Evolutionary conservation across 2,888 invertebrate species (phyloP).

Genomic region (Pristionchus japonicus): DNA sequence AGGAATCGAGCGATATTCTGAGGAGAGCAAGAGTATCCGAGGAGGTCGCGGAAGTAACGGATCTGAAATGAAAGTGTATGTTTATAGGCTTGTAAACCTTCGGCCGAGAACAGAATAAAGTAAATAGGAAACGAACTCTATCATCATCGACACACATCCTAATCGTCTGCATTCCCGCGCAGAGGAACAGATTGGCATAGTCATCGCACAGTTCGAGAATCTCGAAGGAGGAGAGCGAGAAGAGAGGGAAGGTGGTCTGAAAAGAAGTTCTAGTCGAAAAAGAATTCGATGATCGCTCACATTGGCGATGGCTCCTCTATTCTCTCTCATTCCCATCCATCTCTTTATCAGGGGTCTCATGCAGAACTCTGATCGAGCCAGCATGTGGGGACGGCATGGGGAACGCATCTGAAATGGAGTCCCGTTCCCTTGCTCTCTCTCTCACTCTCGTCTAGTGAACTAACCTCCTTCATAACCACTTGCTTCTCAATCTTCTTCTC

Average conservation of each 20-base stretch:
- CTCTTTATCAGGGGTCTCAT: conserved; percentile 25
- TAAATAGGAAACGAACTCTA: neutral
- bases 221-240: conserved; percentile 21
- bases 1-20: conserved; percentile 45
- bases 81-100: too few species aligned
- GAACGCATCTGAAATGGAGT: neutral
- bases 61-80: conserved; percentile 37
- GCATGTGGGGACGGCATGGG: neutral
- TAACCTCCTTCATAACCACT: neutral
- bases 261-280: neutral
- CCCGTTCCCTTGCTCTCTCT: too few species aligned
- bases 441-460: too few species aligned
- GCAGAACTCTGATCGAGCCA: neutral
- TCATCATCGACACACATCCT: conserved; percentile 6
- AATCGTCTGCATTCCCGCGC: conserved; percentile 34
- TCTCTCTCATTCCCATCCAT: conserved; percentile 40
- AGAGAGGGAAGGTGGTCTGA: conserved; percentile 38
- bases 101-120: too few species aligned
- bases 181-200: conserved; percentile 44
- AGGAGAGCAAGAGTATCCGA: conserved; percentile 45
- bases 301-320: neutral
- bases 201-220: conserved; percentile 46
- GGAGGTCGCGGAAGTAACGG: conserved; percentile 29
- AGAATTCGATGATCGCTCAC: neutral
- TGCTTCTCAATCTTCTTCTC: too few species aligned